Base-by-base conservation (phyloP, 2,888 invertebrate species). In the Athalia cordata region DNA sequence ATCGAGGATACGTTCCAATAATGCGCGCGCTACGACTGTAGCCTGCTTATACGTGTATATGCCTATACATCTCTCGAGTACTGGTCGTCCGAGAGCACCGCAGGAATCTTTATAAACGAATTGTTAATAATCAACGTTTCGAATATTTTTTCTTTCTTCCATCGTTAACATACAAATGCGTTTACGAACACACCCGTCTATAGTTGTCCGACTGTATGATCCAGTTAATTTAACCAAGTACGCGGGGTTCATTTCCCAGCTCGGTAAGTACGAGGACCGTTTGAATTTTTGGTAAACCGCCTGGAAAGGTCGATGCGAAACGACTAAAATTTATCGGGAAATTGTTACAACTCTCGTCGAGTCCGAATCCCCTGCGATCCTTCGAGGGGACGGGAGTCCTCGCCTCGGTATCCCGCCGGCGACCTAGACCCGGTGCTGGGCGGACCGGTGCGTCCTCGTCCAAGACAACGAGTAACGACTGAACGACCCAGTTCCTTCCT, bases 401-500 rank as follows among this genome's bases (percentile, higher is more conserved):
- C 7, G 50, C 4, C n/a, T 7, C 13, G 50, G 50, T 3, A 5
- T 11, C 57, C 8, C 57, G 59, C 59, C 47, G 43, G 72, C 72
- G 72, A 72, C 72, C 72, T 72, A 72, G 72, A 72, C 72, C 72
- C 72, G 68, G 52, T 68, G 68, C 50, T 52, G 68, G 68, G 50
- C 67, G 15, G 50, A 50, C 79, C 80, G 81, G 79, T 79, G 80
- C 78, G 79, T 81, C 80, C 81, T 79, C 80, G 79, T 79, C 79
- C 79, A 47, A 15, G 62, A 66, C 80, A 61, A 79, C 67, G 29
- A 29, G 29, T 29, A 29, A 29, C 29, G 29, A 29, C 29, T 29
- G 29, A 70, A 77, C 79, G 79, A 80, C 78, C 80, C 82, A 81
- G 80, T 81, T 80, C 81, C 78, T 82, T 81, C 82, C 80, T 81